phyloP scores from a whole-genome alignment of 1,140 invertebrate species.

The Rhyzopertha dominica region DNA sequence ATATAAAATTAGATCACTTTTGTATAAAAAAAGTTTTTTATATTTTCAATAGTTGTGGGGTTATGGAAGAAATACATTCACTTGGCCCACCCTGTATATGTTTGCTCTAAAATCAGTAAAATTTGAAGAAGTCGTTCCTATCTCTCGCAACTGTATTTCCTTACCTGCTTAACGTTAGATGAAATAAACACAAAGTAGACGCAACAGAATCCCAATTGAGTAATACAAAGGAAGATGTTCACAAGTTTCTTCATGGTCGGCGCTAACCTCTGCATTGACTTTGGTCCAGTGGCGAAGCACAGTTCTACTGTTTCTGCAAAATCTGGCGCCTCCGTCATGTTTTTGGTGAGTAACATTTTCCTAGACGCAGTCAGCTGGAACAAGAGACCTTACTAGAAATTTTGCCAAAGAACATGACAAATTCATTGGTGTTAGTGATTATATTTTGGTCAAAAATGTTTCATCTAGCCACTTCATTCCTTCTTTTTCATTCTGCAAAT shows the following conservation, averaged over 20 bases:
- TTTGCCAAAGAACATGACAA: too few species aligned
- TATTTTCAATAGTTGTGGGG: too few species aligned
- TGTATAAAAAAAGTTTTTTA: conserved; percentile 22
- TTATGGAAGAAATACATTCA: too few species aligned
- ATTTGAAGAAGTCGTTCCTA: too few species aligned
- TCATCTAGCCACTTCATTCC: too few species aligned
- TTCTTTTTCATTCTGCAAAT: too few species aligned
- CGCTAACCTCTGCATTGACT: conserved; percentile 54
- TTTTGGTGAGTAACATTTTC: conserved; percentile 55
- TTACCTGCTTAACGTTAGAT: conserved; percentile 71
- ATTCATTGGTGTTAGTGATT: too few species aligned
- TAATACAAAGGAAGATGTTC: conserved; percentile 78
- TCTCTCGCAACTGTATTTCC: conserved; percentile 11
- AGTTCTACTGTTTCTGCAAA: conserved; percentile 75
- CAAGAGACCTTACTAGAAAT: conserved; percentile 5
- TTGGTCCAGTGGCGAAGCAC: conserved; percentile 69
- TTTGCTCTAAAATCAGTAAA: not conserved
- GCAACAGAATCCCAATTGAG: conserved; percentile 92
- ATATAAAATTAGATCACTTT: too few species aligned
- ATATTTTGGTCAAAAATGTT: too few species aligned
- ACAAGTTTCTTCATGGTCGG: conserved; percentile 58
- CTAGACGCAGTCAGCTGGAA: conserved; percentile 63
- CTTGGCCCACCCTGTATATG: too few species aligned
- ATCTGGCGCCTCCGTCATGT: conserved; percentile 52
- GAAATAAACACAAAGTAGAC: conserved; percentile 92